These are phyloP conservation scores for Delphinapterus leucas DNA, from an alignment of 2,113 vertebrate genomes.

Conservation along the genomic window DNA sequence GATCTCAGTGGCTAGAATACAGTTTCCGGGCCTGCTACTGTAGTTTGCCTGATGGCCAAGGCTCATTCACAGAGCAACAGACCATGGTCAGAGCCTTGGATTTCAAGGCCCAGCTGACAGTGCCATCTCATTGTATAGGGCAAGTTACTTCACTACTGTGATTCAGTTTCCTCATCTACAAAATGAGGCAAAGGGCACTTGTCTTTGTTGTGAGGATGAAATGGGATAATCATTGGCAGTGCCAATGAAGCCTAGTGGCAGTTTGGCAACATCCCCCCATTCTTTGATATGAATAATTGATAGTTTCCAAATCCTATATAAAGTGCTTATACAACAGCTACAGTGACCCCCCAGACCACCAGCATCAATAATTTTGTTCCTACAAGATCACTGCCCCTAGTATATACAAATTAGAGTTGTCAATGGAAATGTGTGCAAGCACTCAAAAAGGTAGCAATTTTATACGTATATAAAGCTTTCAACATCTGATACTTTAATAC, in stretches of 20 bases:
- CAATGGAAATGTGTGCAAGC: neutral
- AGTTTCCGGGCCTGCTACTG: too few relatives aligned
- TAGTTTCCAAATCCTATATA: neutral
- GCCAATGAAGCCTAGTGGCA: neutral
- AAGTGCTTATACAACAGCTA: neutral
- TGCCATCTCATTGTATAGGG: too few relatives aligned
- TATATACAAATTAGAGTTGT: neutral
- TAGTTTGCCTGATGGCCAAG: neutral
- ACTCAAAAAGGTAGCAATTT: neutral
- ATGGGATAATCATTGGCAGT: neutral
- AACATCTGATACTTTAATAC: neutral
- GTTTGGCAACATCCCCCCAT: neutral
- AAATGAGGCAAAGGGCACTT: neutral
- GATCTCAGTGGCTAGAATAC: rapidly evolving
- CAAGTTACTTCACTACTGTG: neutral
- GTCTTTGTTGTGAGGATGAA: neutral
- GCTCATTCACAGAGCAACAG: neutral
- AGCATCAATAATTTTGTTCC: neutral
- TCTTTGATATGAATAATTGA: neutral
- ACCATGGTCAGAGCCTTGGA: neutral
- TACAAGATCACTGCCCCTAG: neutral
- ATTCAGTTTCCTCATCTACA: neutral
- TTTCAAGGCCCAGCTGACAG: neutral
- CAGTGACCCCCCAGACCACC: neutral
- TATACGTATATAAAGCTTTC: neutral